Evolutionary conservation across 1,140 invertebrate genomes (phyloP).

Genomic region (Piezodorus guildinii): DNA sequence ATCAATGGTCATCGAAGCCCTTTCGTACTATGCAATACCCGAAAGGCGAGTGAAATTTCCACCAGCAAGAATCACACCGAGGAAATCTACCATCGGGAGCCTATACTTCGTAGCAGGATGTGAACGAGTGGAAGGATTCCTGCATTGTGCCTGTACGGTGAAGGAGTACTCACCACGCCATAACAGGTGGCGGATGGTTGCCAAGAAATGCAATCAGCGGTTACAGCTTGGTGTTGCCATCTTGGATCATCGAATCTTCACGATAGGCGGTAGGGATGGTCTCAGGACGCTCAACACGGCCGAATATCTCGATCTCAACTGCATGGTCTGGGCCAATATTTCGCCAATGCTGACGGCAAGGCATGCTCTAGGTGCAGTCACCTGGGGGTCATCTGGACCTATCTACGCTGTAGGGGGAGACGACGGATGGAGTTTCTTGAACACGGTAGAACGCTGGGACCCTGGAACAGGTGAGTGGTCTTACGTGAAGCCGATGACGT

Average conservation of each 20-base stretch:
- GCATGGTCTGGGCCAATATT: constrained; percentile 63
- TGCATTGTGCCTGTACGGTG: too few relatives aligned
- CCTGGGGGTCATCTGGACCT: constrained; percentile 61
- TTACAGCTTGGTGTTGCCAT: constrained; percentile 84
- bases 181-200: too few relatives aligned
- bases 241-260: constrained; percentile 67
- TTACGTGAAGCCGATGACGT: constrained; percentile 76
- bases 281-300: constrained; percentile 83
- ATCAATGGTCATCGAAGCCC: constrained; percentile 80
- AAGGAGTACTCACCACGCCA: too few relatives aligned
- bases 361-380: constrained; percentile 54
- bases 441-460: constrained; percentile 87
- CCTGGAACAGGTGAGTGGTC: constrained; percentile 73
- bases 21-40: constrained; percentile 78
- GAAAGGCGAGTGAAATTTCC: constrained; percentile 66
- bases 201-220: constrained; percentile 31
- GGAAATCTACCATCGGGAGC: constrained; percentile 80
- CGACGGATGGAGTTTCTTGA: constrained; percentile 88
- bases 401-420: constrained; percentile 91
- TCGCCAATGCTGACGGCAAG: constrained; percentile 77
- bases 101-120: constrained; percentile 78
- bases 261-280: constrained; percentile 82
- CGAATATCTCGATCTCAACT: constrained; percentile 71
- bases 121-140: neutral
- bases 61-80: constrained; percentile 66